A percentile compares a stretch with the other conserved stretches of the same genome.
Conservation (phyloP, 2,797 vertebrate genomes). For the Sarcoramphus papa region DNA sequence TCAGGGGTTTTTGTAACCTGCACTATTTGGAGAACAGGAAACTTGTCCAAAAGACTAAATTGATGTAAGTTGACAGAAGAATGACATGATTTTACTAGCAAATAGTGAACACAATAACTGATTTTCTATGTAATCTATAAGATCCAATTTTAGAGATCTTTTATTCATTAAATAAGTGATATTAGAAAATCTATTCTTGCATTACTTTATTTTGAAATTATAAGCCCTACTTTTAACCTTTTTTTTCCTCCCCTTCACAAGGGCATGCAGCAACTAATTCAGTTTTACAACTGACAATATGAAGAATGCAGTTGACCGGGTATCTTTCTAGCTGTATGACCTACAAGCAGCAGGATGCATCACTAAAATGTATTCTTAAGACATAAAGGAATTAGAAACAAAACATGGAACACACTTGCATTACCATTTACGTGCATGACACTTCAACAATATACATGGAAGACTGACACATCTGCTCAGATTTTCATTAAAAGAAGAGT, state of each 20-base stretch:
- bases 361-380: slow-evolving; percentile 63
- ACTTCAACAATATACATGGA: slow-evolving; percentile 50
- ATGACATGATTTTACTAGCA: neutral
- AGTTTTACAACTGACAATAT: slow-evolving; percentile 64
- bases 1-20: neutral
- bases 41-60: slow-evolving; percentile 20
- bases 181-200: slow-evolving; percentile 1
- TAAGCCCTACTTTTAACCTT: slow-evolving; percentile 60
- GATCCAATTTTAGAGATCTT: neutral
- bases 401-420: slow-evolving; percentile 52
- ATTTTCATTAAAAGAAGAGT: slow-evolving; percentile 64
- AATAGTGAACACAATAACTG: neutral
- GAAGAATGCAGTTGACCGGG: slow-evolving; percentile 66
- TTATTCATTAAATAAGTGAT: neutral
- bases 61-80: neutral
- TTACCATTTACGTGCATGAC: slow-evolving; percentile 51
- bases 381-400: slow-evolving; percentile 70
- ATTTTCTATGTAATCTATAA: neutral
- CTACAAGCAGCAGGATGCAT: slow-evolving; percentile 66
- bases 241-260: slow-evolving; percentile 62
- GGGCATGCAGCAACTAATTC: slow-evolving; percentile 65
- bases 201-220: slow-evolving; percentile 48
- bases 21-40: neutral
- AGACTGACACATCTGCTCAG: slow-evolving; percentile 57
- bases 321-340: slow-evolving; percentile 63